Evolutionary conservation across 2,113 vertebrate genomes (phyloP), one percentile per base, ranked within the genome.

Genomic region (Mustela nigripes): DNA sequence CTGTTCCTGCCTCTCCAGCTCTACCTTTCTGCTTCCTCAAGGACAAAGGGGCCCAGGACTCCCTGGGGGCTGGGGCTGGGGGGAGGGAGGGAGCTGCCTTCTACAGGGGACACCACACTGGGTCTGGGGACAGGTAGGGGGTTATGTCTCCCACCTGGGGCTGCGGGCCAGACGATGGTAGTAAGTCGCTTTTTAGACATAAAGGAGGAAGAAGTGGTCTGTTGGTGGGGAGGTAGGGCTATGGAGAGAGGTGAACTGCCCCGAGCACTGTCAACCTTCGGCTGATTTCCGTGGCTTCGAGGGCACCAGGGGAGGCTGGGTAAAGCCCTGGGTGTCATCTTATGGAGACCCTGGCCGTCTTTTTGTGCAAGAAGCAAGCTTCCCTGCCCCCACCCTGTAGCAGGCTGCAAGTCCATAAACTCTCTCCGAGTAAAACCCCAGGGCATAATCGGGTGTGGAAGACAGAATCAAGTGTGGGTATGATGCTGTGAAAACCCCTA

Each of bases 401-500:
- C 11, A 31, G 31, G 58, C 19, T 92, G 83, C 74, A 62, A 42
- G 65, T 87, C 74, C 16, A 81, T 45, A 76, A 86, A 91, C 81
- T 67, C 36, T 73, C 42, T 76, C 56, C n/a, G 36, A 85, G 81
- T 78, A 81, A 95, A 96, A 36, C 92, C 91, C 94, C 81, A 89
- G 92, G 97, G 90, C 62, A 15, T 93, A 80, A 78, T 96, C 0
- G 2, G 50, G 60, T 45, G 53, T 73, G 88, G 94, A 97, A 94
- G 84, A 69, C 88, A 97, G 81, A 95, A 73, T 33, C 33, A 22
- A 96, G 96, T 89, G 95, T 89, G 96, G 93, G 78, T 76, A 97
- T 93, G 45, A 92, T 94, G 88, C 89, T 58, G 94, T 91, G 93
- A 96, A 98, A 98, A 96, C 95, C 95, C 96, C 95, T 95, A 97